Percentiles rank a stretch among this genome's conserved stretches.
Evolutionary conservation across 2,113 vertebrate genomes (phyloP).

Genomic region (Formicarius rufipectus): DNA sequence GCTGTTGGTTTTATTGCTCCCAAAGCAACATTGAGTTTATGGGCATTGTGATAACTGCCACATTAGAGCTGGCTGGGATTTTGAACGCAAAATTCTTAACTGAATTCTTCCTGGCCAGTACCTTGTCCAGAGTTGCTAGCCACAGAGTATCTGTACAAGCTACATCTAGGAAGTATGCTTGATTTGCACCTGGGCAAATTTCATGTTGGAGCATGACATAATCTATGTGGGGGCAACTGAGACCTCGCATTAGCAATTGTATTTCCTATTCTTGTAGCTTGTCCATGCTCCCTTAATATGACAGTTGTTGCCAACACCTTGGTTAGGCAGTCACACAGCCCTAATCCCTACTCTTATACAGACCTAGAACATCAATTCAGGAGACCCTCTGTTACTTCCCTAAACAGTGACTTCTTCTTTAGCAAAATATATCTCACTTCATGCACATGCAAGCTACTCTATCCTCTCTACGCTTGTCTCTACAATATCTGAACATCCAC

Average conservation of each 20-base stretch:
- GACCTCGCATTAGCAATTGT: fast-evolving
- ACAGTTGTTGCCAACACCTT: neutral
- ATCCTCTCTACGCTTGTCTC: neutral
- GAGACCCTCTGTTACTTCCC: neutral
- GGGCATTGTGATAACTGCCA: neutral
- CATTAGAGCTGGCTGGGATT: neutral
- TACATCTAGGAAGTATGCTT: neutral
- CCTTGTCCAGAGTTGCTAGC: neutral
- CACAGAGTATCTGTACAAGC: neutral
- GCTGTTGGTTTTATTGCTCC: neutral
- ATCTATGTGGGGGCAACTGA: neutral
- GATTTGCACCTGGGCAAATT: neutral
- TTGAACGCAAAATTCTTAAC: neutral
- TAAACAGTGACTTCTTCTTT: neutral
- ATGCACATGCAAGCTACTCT: fast-evolving
- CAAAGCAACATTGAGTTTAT: neutral
- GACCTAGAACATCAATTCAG: neutral
- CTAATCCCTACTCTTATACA: neutral
- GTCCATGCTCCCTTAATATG: neutral
- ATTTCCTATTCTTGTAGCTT: neutral
- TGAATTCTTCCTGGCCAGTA: neutral
- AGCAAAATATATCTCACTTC: neutral
- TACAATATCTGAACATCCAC: neutral
- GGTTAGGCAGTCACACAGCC: neutral
- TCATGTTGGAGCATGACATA: neutral